Base-by-base conservation (phyloP, 2,888 invertebrate species). In the Odontomyia ornata region DNA sequence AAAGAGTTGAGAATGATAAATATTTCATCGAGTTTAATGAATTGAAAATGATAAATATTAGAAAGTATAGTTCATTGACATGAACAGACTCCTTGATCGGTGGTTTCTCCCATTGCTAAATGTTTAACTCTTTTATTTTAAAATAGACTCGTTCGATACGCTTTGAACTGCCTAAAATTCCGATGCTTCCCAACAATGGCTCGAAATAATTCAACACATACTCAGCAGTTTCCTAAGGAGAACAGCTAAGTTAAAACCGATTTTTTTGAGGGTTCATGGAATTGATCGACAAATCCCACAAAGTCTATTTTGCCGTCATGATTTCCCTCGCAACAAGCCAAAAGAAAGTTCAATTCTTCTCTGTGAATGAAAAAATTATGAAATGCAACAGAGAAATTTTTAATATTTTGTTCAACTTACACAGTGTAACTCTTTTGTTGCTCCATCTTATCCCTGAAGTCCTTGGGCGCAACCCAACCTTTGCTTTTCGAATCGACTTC, bases 191-290 rank as follows among this genome's bases (percentile, higher is more conserved):
- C 65, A 99, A 89, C 91, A 96, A 99, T 0, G 96, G 96, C 85
- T 99, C 97, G 88, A 99, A 99, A 87, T 99, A 99, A 86, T 98
- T 97, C 77, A 99, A 88, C 0, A 99, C 96, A 4, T 97, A 96
- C 1, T 96, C 95, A 0, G 98, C 98, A 5, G 97, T 98, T 88
- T 98, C 98, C 80, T 99, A 57, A 99, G 89, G 46, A 99, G 88
- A 1, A 99, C 98, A 52, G 99, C 99, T 83, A 99, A 90, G 88
- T 99, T 99, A 89, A 99, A 99, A 82, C 98, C 99, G 83, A 99
- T 99, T 88, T 99, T 99, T 86, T 99, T 98, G 99, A 96, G 0
- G 99, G 99, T 85, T 99, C 98, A 88, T 99, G 98, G 92, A 99
- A 99, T 73, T 98, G 92, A 86, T 99, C 99, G 80, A 98, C 96